phyloP scores from a whole-genome alignment of 2,113 vertebrate genomes.

The Lophochroa leadbeateri region DNA sequence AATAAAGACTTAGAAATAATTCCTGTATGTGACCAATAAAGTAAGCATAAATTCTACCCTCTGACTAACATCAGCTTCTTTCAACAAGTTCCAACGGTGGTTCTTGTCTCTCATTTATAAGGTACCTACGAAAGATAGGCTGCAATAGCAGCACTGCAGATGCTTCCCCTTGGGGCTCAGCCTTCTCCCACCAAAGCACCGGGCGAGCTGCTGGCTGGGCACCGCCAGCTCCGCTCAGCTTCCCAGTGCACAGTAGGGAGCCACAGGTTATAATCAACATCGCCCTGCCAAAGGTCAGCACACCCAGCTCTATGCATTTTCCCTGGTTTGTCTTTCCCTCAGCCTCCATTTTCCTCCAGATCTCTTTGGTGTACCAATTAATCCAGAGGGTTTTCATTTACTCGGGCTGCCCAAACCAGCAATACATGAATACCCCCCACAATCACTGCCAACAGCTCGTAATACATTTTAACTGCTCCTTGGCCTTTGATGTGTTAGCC shows the following conservation, averaged over 20 bases:
- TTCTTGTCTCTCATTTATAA: background rate
- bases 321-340: constrained; percentile 20
- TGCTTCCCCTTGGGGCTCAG: background rate
- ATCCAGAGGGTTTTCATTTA: constrained; percentile 66
- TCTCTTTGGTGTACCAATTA: constrained; percentile 43
- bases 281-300: background rate
- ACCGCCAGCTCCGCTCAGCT: background rate
- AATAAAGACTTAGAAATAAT: background rate
- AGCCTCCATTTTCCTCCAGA: constrained; percentile 6
- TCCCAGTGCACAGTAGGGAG: background rate
- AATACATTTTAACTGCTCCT: constrained; percentile 67
- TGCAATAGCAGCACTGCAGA: background rate
- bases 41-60: background rate
- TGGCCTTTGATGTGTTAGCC: constrained; percentile 60
- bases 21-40: background rate
- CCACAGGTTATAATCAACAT: background rate
- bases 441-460: constrained; percentile 68
- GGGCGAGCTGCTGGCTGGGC: fast-evolving
- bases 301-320: background rate
- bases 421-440: constrained; percentile 34
- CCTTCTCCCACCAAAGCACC: fast-evolving
- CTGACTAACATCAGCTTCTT: background rate
- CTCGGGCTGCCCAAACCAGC: background rate
- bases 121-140: background rate
- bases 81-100: background rate